Base-by-base conservation (phyloP, 2,797 vertebrate species). In the Pachyuromys duprasi region DNA sequence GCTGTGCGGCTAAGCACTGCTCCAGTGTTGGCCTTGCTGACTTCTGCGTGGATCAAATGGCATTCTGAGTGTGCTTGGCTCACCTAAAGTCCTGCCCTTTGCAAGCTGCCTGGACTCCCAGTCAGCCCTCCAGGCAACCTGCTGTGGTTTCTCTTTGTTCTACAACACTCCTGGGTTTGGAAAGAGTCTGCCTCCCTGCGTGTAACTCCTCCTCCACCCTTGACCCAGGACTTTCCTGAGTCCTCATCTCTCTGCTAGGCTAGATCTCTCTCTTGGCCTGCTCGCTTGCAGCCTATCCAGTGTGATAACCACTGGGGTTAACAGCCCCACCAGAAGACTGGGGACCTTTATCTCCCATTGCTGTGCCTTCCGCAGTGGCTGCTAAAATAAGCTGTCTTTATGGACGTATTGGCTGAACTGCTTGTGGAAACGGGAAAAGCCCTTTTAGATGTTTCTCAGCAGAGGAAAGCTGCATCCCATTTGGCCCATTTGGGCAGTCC, bases 311-410 rank as follows among this genome's bases (percentile, higher is more conserved):
- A n/a, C 49, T 3, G 26, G 55, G 31, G 4, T 33, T 17, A 14
- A 14, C 36, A 9, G 69, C 53, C 55, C 18, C 1, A 3, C 45
- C 82, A 24, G n/a, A 9, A 22, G 2, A 9, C 45, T 20, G 0
- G 39, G 26, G 81, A 33, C 42, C 0, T 1, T 14, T 22, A 24
- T 12, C 57, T 57, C 55, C 57, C 0, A 0, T 0, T 12, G 3
- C 13, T 14, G 18, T 31, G n/a, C 75, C 55, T 75, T 83, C 13
- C n/a, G 3, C 60, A 31, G 70, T 31, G 42, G 70, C 57, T 0
- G 0, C 55, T 42, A 8, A 26, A 39, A 74, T 53, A 39, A 3
- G 22, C n/a, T 12, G 36, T 63, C 78, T 84, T 31, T 49, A 14
- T 26, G 45, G 88, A 82, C 36, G 20, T 72, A 67, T 18, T 67